Base-by-base conservation (phyloP, 1,140 invertebrate species). In the Coptotermes formosanus region DNA sequence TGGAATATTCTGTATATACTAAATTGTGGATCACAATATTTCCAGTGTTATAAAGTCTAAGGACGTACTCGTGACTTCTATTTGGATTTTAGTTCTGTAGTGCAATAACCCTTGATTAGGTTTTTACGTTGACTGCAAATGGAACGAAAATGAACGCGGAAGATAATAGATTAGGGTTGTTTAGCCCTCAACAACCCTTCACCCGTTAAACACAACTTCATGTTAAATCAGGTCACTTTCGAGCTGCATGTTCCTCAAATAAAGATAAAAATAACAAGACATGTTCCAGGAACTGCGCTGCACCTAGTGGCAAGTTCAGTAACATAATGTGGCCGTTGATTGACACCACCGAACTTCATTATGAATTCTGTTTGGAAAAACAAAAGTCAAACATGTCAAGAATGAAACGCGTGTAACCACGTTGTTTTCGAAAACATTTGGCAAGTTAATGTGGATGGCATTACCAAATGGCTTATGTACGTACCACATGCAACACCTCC, bases 351-450 rank as follows among this genome's bases (percentile, higher is more conserved):
- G 25, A 25, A 30, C 64, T 75, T 75, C 25, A 25, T 75, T 25
- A 75, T 30, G 6, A 11, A 75, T 75, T 64, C 59, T 30, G 64
- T 75, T 75, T 75, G 64, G 21, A 25, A 75, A 75, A 75, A 25
- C 8, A 9, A 75, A 30, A 30, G 1, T 75, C 8, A n/a, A 30
- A 75, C 8, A 25, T 30, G 64, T 30, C 64, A 75, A 7, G 14
- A 75, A 64, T 64, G 7, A 30, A 25, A 75, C 30, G 64, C 64
- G n/a, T 25, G 25, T 6, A 11, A 14, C 64, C n/a, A 9, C 8
- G 25, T 75, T 30, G n/a, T n/a, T 75, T 11, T 75, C n/a, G 64
- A 75, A 75, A 75, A 75, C n/a, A 75, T 75, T 75, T 75, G 64
- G 64, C 6, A 30, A 30, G n/a, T 16, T 75, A 75, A 75, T 75